A percentile compares a stretch with the other conserved stretches of the same genome.
Evolutionary conservation across 1,140 invertebrate genomes (phyloP).

Genomic region (Physella acuta): DNA sequence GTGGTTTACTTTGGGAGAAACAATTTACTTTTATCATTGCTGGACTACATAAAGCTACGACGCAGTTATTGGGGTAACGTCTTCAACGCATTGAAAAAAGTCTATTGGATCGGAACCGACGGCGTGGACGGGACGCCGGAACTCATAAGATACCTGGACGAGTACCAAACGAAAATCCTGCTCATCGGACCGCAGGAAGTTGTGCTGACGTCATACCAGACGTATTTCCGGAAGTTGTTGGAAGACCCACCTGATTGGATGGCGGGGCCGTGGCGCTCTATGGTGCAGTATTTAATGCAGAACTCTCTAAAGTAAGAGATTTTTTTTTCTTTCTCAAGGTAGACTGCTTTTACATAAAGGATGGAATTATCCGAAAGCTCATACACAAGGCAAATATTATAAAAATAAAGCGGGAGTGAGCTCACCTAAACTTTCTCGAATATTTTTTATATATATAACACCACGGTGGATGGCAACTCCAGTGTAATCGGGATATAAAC

Average conservation of each 20-base stretch:
- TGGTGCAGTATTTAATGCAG: not conserved
- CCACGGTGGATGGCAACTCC: no score
- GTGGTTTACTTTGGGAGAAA: conserved; percentile 11
- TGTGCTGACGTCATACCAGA: not conserved
- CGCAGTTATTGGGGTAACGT: not conserved
- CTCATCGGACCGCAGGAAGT: not conserved
- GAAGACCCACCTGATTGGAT: not conserved
- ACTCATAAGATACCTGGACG: not conserved
- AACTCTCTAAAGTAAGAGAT: conserved; percentile 3
- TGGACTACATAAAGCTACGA: not conserved
- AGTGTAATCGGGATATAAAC: no score
- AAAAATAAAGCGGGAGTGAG: no score
- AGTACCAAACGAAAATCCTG: not conserved
- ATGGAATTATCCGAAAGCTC: no score
- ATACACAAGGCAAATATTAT: no score
- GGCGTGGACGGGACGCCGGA: not conserved
- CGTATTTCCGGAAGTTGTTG: not conserved
- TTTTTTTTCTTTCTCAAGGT: no score
- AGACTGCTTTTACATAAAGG: no score
- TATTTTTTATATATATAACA: no score
- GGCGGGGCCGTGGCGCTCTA: not conserved
- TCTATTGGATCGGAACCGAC: conserved; percentile 9
- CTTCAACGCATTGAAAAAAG: not conserved
- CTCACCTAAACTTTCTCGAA: no score
- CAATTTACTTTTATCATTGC: not conserved